A percentile compares a stretch with the other conserved stretches of the same genome.
Conservation (phyloP, 2,113 vertebrate genomes). For the Catharus minimus region DNA sequence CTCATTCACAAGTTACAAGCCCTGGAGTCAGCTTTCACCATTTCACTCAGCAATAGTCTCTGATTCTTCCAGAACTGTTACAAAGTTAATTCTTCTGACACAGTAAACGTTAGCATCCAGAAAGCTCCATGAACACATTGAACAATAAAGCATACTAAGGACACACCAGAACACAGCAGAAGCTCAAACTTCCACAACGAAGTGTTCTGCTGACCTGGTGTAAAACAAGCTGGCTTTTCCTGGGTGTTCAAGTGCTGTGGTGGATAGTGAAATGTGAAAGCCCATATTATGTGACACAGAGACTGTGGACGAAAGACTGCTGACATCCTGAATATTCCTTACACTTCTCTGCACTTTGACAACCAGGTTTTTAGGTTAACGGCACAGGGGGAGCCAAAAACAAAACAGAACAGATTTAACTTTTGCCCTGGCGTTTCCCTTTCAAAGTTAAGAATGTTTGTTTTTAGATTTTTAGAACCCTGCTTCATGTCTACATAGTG, state of each 20-base stretch:
- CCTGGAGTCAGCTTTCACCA: not conserved
- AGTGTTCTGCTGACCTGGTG: not conserved
- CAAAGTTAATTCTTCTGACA: not conserved
- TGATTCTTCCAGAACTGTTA: not conserved
- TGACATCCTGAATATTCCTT: not conserved
- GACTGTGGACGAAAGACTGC: not conserved
- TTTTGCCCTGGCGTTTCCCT: not conserved
- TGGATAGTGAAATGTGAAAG: not conserved
- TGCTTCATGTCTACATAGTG: fast-evolving
- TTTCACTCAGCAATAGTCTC: not conserved
- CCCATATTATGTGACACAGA: not conserved
- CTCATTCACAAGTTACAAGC: not conserved
- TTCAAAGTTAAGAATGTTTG: not conserved
- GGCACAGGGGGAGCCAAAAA: not conserved
- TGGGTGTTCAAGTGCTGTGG: not conserved
- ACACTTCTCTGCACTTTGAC: not conserved
- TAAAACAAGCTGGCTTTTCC: not conserved
- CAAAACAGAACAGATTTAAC: not conserved
- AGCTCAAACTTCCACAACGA: not conserved
- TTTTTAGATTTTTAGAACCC: not conserved
- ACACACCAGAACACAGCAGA: not conserved
- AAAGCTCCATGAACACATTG: not conserved
- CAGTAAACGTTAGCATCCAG: fast-evolving
- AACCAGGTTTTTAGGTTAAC: not conserved
- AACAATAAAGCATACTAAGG: not conserved